Evolutionary conservation across 2,113 vertebrate genomes (phyloP), one percentile per base, ranked within the genome.

Genomic region (Nycticryphes semicollaris): DNA sequence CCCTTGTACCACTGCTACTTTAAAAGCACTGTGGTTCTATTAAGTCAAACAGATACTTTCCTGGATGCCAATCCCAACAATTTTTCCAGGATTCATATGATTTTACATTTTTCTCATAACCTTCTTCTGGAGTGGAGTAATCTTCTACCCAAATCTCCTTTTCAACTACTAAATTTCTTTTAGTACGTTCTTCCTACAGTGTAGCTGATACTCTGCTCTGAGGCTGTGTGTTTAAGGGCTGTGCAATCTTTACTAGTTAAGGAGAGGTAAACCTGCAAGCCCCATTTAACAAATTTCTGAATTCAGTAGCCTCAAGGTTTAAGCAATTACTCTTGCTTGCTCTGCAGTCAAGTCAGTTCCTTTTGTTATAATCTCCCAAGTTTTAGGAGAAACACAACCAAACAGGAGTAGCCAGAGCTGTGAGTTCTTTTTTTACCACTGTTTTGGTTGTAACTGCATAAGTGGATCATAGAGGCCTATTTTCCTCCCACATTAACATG

Each of bases 381-480:
- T 88, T 94, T 86, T 73, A 86, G 45, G 24, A 89, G 39, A 30
- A 73, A 21, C 2, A 3, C 1, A 4, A 59, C 19, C 20, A 67
- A 84, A 18, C 28, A 68, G 43, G 16, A 66, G 11, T 45, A 87
- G 20, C 25, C 50, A 78, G 60, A 0, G 0, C 18, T 18, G 3
- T 33, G 28, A 27, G 2, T 84, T 66, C 17, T 47, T 19, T 19
- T 84, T 89, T 76, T 50, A 41, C 15, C 19, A 12, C 22, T 62
- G 3, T 60, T 90, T 77, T 66, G 27, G 4, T 59, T 89, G 16
- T 68, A 67, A 54, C 56, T 64, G 12, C 1, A 2, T 37, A 56
- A 37, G 6, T 62, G 47, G 21, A 10, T 94, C 27, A 50, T 23
- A 89, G 63, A 89, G 81, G 10, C 41, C 31, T 63, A 6, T 62